A percentile compares a stretch with the other conserved stretches of the same genome.
phyloP scores from a whole-genome alignment of 1,140 invertebrate species.

The Coptotermes formosanus region DNA sequence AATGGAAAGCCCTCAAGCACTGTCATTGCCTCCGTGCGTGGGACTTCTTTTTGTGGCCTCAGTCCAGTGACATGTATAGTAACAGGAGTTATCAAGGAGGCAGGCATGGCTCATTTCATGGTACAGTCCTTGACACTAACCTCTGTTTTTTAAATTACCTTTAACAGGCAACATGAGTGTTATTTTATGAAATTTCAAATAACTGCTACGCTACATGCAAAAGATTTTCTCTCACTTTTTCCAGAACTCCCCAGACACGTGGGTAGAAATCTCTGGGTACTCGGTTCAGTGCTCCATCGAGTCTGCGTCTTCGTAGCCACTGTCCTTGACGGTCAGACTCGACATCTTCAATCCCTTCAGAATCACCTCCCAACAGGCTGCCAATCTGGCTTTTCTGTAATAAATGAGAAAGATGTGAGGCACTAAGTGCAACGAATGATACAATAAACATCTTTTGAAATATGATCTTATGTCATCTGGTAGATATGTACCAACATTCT shows the following conservation, averaged over 20 bases:
- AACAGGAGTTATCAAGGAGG: too few species aligned
- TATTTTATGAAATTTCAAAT: too few species aligned
- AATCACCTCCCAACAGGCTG: constrained; percentile 56
- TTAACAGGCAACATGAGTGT: too few species aligned
- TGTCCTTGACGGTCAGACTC: constrained; percentile 89
- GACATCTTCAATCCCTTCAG: constrained; percentile 55
- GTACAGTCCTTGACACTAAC: too few species aligned
- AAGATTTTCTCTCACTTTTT: constrained; percentile 60
- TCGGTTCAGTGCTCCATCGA: constrained; percentile 96
- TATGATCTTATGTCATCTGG: not conserved
- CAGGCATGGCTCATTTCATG: too few species aligned
- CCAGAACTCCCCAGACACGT: constrained; percentile 86
- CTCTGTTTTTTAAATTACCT: too few species aligned
- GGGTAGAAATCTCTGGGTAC: constrained; percentile 97
- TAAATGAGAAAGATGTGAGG: not conserved
- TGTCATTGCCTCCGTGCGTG: too few species aligned
- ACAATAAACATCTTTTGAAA: constrained; percentile 20
- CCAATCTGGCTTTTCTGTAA: constrained; percentile 76
- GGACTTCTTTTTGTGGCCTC: too few species aligned
- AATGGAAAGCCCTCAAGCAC: too few species aligned
- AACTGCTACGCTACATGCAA: too few species aligned
- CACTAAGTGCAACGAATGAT: not conserved
- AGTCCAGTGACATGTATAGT: too few species aligned
- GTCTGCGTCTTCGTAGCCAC: constrained; percentile 87
- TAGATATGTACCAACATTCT: not conserved